Conservation (phyloP, 35 echinoderm and acorn worm genomes). For the Amphiura filiformis region DNA sequence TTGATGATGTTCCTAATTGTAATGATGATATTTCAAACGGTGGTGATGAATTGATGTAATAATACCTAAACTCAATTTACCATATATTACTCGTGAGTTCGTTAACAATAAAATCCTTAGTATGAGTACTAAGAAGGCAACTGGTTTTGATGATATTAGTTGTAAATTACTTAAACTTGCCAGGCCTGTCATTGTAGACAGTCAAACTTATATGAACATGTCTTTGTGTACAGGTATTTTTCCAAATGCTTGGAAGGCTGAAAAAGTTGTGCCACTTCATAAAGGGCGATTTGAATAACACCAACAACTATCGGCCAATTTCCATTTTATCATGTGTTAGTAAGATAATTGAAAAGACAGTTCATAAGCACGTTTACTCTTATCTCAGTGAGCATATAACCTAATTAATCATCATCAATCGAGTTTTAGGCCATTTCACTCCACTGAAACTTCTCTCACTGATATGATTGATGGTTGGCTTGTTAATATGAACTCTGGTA, state of each 20-base stretch:
- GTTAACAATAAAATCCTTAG: background rate
- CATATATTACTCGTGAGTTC: background rate
- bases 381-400: slow-evolving; percentile 7
- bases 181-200: background rate
- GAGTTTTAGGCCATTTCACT: background rate
- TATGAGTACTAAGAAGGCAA: background rate
- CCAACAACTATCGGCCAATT: background rate
- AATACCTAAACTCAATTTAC: background rate
- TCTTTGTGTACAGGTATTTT: background rate
- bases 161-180: background rate
- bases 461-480: slow-evolving; percentile 16
- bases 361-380: slow-evolving; percentile 17
- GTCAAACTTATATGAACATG: background rate
- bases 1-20: background rate
- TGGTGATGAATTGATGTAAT: too few species aligned
- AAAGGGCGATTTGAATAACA: background rate
- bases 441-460: slow-evolving; percentile 17
- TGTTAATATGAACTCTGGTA: slow-evolving; percentile 14
- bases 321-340: background rate
- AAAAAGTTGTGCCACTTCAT: background rate
- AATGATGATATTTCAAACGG: too few species aligned
- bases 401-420: slow-evolving; percentile 5
- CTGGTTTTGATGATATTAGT: background rate
- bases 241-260: background rate
- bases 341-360: background rate